Evolutionary conservation across 2,888 invertebrate species (phyloP).

Genomic region (Spodoptera exigua): DNA sequence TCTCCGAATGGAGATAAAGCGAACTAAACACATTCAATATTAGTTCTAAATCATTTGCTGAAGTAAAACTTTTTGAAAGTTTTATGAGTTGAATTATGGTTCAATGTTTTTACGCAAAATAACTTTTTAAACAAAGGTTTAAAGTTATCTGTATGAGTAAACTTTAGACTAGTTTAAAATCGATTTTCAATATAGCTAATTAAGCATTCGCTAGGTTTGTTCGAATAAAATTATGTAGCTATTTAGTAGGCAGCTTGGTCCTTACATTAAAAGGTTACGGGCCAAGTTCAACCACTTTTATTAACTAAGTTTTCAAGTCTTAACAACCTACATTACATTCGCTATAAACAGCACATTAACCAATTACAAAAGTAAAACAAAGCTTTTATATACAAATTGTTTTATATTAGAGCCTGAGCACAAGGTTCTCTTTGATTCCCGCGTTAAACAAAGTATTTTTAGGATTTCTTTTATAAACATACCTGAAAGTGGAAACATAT

Average conservation of each 20-base stretch:
- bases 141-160: slow-evolving; percentile 10
- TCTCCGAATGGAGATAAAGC: slow-evolving; percentile 2
- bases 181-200: slow-evolving; percentile 26
- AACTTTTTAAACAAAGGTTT: slow-evolving; percentile 12
- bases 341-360: slow-evolving; percentile 25
- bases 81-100: slow-evolving; percentile 5
- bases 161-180: slow-evolving; percentile 14
- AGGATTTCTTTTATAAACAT: no score
- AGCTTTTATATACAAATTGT: no score
- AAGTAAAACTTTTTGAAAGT: slow-evolving; percentile 8
- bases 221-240: slow-evolving; percentile 34
- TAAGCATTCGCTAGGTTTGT: slow-evolving; percentile 24
- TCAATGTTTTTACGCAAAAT: slow-evolving; percentile 7
- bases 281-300: slow-evolving; percentile 77
- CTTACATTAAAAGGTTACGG: slow-evolving; percentile 67
- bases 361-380: no score
- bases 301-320: slow-evolving; percentile 57
- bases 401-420: no score
- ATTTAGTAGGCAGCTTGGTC: slow-evolving; percentile 44
- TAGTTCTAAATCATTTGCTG: slow-evolving; percentile 12
- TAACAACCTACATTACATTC: slow-evolving; percentile 38
- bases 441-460: no score
- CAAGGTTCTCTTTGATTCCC: no score
- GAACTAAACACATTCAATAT: slow-evolving; percentile 1
- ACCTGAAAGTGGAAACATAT: no score